Evolutionary conservation across 1,140 invertebrate species (phyloP), one percentile per base, ranked within the genome.

Genomic region (Nymphalis io): DNA sequence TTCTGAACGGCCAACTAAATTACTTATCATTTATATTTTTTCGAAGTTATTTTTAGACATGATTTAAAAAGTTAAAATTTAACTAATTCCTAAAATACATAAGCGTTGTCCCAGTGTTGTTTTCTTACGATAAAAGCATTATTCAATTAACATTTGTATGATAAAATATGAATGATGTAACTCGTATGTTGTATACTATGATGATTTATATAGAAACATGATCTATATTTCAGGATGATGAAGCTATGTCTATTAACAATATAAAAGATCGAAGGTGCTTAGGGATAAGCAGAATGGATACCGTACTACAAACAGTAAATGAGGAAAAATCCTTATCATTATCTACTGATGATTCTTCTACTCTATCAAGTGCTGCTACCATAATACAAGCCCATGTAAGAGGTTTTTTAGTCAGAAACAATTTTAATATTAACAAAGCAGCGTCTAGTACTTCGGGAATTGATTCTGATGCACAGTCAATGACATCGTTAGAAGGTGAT

Each of bases 301-400:
- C 86, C 16, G 83, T 91, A 18, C 75, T 91, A 55, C 89, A 91
- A 82, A 91, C 89, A 15, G 89, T 91, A 21, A 91, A 91, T 64
- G 89, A 91, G 75, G 89, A 91, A 74, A 90, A 91, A 68, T 91
- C 89, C 11, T 68, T 91, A n/a, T 91, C 89, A 1, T 71, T 89
- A 64, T 91, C 89, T 39, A 90, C 88, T 51, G 89, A 91, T 62
- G 89, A 90, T 70, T 91, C 89, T 6, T 90, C 89, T 23, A 85
- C 85, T 16, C 65, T 91, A 58, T 91, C 89, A 13, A 91, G 89
- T 66, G 89, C 89, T 15, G 89, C 89, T 12, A 91, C 89, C 12
- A 79, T 84, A 40, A 91, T 91, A 63, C 89, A 91, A 74, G 89
- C 89, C 10, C 88, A 89, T 64, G 83, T 91, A 0, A 74, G 89